Base-by-base conservation (phyloP, 2,888 invertebrate species). In the Tolmerus cingulatus region DNA sequence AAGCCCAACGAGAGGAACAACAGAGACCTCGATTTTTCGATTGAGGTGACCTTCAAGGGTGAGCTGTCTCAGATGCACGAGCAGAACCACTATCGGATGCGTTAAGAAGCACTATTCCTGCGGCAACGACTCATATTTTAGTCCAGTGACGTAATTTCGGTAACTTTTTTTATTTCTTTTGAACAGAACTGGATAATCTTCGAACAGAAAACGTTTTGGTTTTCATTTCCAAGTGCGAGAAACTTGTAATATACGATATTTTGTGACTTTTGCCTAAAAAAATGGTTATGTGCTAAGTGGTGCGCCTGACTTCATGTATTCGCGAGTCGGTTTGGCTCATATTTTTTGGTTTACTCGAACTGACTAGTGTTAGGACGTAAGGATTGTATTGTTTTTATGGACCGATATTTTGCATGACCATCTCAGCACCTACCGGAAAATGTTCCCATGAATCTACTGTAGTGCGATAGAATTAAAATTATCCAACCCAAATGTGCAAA, bases 1-100 rank as follows among this genome's bases (percentile, higher is more conserved):
- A 97, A 96, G 90, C 99, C 99, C 76, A 99, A 99, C 93, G 96
- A 96, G 88, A 95, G 98, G 19, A 99, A 99, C 93, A 98, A 97
- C 93, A 96, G 99, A 82, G 99, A 99, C 93, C 94, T 99, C 89
- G 99, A 99, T 93, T 99, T 99, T 93, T 96, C 96, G 89, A 95
- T 99, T 88, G 96, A 97, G 91, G 94, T 99, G 79, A 96, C 97
- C 91, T 99, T 99, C 93, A 97, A 98, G 90, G 97, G 97, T 34
- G 97, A 97, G 91, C 93, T 97, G 88, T 96, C 97, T 88, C 95
- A 96, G 92, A 95, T 98, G 88, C 95, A 96, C 89, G 97, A 97
- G 94, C 95, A 95, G 89, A 98, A 97, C 91, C 95, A 96, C 91
- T 98, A 98, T 91, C 94, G 97, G 90, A 98, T 98, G 98, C 97